These are phyloP conservation scores for Varanus komodoensis DNA, from an alignment of 2,113 vertebrate species.

Conservation along the genomic window DNA sequence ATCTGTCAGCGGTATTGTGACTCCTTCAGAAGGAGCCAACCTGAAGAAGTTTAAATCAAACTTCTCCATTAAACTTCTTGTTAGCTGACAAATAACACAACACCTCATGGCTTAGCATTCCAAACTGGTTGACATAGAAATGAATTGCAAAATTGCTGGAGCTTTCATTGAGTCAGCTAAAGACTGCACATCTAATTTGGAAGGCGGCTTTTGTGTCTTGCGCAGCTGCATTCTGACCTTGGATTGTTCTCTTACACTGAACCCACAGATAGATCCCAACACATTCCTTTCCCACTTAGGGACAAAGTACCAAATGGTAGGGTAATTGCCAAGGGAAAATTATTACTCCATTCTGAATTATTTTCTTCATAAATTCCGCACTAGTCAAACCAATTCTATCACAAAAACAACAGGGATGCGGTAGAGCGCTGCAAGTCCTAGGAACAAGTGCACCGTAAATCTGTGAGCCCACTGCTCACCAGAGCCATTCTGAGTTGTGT, in stretches of 20 bases:
- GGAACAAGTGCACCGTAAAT: constrained; percentile 74
- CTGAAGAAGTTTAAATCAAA: background rate
- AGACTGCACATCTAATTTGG: constrained; percentile 44
- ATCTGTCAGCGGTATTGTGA: background rate
- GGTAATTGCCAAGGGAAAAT: constrained; percentile 84
- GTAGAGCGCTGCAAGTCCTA: constrained; percentile 65
- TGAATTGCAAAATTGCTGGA: constrained; percentile 38
- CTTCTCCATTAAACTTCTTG: background rate
- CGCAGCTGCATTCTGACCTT: constrained; percentile 77
- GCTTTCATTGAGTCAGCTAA: constrained; percentile 56
- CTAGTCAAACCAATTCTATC: constrained; percentile 75
- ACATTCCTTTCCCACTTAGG: constrained; percentile 80
- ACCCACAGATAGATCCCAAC: constrained; percentile 76
- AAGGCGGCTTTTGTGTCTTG: constrained; percentile 44
- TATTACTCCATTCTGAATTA: constrained; percentile 81
- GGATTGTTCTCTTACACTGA: constrained; percentile 75
- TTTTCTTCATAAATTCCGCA: constrained; percentile 80
- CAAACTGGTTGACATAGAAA: constrained; percentile 15
- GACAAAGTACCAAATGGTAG: constrained; percentile 84
- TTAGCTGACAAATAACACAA: constrained; percentile 29
- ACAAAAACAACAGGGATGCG: constrained; percentile 74
- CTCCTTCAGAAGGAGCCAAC: background rate
- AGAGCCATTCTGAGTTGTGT: constrained; percentile 73
- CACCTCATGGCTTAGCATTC: constrained; percentile 21
- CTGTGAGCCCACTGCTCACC: constrained; percentile 59